Evolutionary conservation across 2,797 vertebrate species (phyloP), one percentile per base, ranked within the genome.

Genomic region (Linurgus olivaceus): DNA sequence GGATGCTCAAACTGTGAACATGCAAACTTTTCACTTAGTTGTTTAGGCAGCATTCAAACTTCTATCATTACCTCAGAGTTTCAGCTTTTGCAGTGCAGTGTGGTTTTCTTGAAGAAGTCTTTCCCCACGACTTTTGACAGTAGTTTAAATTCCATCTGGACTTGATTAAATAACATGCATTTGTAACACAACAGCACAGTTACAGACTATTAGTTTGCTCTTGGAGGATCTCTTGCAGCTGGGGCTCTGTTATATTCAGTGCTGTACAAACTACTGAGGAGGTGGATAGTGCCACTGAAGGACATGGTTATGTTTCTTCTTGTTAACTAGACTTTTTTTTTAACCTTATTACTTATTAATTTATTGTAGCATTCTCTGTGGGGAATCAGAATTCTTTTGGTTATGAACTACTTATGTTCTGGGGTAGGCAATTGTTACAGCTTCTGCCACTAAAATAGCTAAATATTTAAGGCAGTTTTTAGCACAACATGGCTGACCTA

Each of bases 111-210:
- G 48, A 57, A 65, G 18, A 47, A 42, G 20, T 74, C 79, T 88
- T 89, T 55, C 77, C 37, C 25, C 6, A 10, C 2, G 14, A 8
- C 70, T 90, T 90, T 57, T 57, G 54, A 55, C 66, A 81, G n/a
- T 52, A 79, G 74, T 66, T 91, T 80, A 70, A 88, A 79, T 79
- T 96, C 70, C 73, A 52, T 88, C 76, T 96, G 90, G 48, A 47
- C n/a, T 70, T 71, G 37, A 78, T 88, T 81, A 73, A 95, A 62
- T 81, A 33, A n/a, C 20, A 6, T n/a, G 31, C 21, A 76, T 17
- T 73, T 81, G 52, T 81, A 59, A 84, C 48, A 71, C 63, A 93
- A 47, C 44, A 76, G 75, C 21, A 3, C 33, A 80, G 50, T 84
- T 86, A 47, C 25, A 80, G 57, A 65, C 62, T 13, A 31, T 80